Conservation (phyloP, 2,797 vertebrate genomes). For the Poeciliopsis infans region DNA sequence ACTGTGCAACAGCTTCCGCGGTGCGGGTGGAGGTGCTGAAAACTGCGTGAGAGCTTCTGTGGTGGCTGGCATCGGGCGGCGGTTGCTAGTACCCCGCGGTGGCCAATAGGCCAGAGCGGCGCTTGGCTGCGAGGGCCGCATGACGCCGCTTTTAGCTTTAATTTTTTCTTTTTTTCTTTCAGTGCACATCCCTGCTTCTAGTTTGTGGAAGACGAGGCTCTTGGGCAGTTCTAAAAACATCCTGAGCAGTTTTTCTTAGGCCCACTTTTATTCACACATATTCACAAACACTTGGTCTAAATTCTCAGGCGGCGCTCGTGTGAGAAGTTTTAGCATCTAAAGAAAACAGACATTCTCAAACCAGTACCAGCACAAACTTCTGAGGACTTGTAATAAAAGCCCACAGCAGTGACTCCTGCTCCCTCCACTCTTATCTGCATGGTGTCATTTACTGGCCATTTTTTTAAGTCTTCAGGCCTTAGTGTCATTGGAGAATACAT, state of each 20-base stretch:
- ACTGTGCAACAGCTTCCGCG: no score
- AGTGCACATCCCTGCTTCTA: neutral
- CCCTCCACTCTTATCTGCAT: neutral
- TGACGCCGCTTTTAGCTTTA: no score
- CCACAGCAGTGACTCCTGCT: neutral
- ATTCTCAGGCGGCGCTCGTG: neutral
- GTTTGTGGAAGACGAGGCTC: neutral
- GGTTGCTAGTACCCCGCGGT: no score
- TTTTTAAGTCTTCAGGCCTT: neutral
- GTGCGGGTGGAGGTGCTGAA: no score
- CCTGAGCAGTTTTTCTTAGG: neutral
- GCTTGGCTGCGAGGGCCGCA: no score
- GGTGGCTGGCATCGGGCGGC: no score
- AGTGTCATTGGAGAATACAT: slow-evolving; percentile 28
- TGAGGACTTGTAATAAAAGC: neutral
- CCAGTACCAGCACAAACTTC: neutral
- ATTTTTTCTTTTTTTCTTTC: no score
- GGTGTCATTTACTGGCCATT: slow-evolving; percentile 16
- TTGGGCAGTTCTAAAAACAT: no score
- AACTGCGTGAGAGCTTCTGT: no score
- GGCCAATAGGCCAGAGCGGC: no score
- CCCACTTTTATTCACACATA: neutral
- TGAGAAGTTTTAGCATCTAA: neutral
- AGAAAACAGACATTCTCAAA: neutral
- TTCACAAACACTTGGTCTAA: neutral